Conservation (phyloP, 2,888 invertebrate species). For the Himalopsyche japonica region DNA sequence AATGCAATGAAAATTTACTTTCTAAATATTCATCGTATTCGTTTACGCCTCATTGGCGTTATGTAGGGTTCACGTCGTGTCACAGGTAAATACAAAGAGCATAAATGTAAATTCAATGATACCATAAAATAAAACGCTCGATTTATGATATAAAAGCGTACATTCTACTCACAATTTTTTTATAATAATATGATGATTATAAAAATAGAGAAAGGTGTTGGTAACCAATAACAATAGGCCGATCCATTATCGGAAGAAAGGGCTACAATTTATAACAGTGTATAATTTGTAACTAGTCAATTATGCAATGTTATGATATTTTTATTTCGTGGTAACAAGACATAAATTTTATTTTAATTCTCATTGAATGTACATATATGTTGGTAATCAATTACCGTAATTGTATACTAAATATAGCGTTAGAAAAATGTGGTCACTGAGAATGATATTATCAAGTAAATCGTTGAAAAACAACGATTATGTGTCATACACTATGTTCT, state of each 20-base stretch:
- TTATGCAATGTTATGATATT: not conserved
- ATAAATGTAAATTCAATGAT: not conserved
- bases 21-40: not conserved
- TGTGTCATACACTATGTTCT: too few relatives aligned
- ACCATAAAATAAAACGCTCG: not conserved
- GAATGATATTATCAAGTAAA: too few relatives aligned
- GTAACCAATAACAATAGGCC: not conserved
- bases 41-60: not conserved
- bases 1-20: not conserved
- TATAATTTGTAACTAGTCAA: not conserved
- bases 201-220: not conserved
- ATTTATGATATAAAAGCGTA: not conserved
- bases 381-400: too few relatives aligned
- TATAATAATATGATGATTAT: not conserved
- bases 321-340: not conserved
- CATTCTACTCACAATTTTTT: not conserved
- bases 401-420: too few relatives aligned
- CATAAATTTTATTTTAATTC: not conserved
- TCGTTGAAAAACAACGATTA: too few relatives aligned
- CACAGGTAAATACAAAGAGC: not conserved
- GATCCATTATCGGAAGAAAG: not conserved
- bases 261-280: not conserved
- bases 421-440: too few relatives aligned
- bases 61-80: not conserved
- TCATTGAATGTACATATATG: not conserved